These are phyloP conservation scores for Rattus norvegicus DNA, from an alignment of 2,113 vertebrate genomes.

Conservation along the genomic window DNA sequence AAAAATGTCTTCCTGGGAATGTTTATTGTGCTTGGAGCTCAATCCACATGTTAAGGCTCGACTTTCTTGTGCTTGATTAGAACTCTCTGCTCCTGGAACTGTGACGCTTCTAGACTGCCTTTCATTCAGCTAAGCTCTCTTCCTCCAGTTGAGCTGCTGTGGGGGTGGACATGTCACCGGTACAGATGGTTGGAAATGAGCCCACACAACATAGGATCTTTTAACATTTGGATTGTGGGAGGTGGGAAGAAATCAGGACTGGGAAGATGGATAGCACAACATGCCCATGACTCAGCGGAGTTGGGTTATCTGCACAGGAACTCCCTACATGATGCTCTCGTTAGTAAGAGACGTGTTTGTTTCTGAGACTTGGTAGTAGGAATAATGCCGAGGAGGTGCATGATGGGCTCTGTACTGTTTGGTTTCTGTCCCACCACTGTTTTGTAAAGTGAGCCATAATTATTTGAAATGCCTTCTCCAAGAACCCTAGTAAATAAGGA, in stretches of 20 bases:
- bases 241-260: neutral
- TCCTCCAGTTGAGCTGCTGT: neutral
- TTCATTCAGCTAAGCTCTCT: neutral
- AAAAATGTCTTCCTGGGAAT: conserved; percentile 28
- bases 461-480: conserved; percentile 75
- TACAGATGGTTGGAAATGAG: neutral
- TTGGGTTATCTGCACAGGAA: conserved; percentile 42
- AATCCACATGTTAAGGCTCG: neutral
- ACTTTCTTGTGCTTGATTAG: conserved; percentile 25
- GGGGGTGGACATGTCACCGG: neutral
- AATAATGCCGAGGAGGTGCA: conserved; percentile 69
- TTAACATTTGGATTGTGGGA: conserved; percentile 15
- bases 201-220: neutral
- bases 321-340: conserved; percentile 64
- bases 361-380: conserved; percentile 64
- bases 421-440: conserved; percentile 67
- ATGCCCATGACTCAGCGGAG: conserved; percentile 54
- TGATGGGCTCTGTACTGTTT: conserved; percentile 55
- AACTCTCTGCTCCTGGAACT: neutral
- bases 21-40: neutral
- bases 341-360: conserved; percentile 35
- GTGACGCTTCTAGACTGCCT: neutral
- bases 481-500: conserved; percentile 64
- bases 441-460: conserved; percentile 72
- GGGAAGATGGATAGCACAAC: neutral